These are phyloP conservation scores for Brachyrhaphis roseni DNA, from an alignment of 2,797 vertebrate species.

Conservation along the genomic window DNA sequence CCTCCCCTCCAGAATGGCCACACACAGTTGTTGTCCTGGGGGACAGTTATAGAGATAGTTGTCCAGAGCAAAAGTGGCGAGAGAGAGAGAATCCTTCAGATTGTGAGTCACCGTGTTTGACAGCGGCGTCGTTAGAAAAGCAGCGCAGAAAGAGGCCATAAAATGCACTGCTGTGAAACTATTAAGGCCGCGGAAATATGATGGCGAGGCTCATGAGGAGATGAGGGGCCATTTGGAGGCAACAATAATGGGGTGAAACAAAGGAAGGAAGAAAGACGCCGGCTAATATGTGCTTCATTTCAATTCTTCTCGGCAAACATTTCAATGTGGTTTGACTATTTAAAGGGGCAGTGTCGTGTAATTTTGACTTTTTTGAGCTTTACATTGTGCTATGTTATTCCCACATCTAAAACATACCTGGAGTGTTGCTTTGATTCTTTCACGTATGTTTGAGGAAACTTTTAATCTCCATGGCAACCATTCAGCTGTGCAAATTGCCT, in stretches of 20 bases:
- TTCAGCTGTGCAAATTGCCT: no score
- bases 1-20: background rate
- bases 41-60: constrained; percentile 6
- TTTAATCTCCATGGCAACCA: no score
- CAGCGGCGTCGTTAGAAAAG: constrained; percentile 40
- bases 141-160: constrained; percentile 17
- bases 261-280: background rate
- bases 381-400: no score
- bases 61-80: constrained; percentile 14
- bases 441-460: no score
- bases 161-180: constrained; percentile 38
- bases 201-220: constrained; percentile 14
- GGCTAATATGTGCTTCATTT: background rate
- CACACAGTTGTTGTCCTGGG: constrained; percentile 3
- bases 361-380: no score
- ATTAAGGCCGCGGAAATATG: constrained; percentile 26
- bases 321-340: no score
- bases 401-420: no score
- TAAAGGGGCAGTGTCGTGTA: no score
- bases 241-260: background rate
- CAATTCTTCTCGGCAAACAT: background rate
- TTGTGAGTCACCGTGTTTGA: constrained; percentile 27
- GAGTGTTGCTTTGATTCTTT: no score
- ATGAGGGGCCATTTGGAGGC: constrained; percentile 16
- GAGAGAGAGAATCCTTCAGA: constrained; percentile 7